phyloP scores from a whole-genome alignment of 2,113 vertebrate genomes.

The Gallinago paraguaiae region DNA sequence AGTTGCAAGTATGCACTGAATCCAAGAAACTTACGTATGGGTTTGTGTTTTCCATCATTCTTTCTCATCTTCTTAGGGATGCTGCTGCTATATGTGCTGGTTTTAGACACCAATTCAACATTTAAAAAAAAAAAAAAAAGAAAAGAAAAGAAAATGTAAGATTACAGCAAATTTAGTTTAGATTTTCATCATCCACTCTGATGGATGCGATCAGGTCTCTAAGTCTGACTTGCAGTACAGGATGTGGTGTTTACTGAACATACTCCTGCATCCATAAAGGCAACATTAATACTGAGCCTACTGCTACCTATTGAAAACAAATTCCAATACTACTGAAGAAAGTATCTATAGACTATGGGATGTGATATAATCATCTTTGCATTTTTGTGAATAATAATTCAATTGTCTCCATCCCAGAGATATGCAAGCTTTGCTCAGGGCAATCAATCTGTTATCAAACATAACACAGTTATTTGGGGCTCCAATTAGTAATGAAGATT shows the following conservation, averaged over 20 bases:
- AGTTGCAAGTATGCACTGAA: not conserved
- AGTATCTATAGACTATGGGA: not conserved
- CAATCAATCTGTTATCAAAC: slow-evolving; percentile 6
- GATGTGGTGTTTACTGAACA: not conserved
- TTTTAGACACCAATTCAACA: not conserved
- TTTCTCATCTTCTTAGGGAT: not conserved
- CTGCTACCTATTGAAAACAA: not conserved
- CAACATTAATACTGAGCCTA: not conserved
- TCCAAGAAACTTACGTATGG: not conserved
- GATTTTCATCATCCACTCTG: not conserved
- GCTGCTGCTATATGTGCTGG: not conserved
- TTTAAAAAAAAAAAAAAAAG: not conserved
- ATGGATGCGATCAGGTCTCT: not conserved
- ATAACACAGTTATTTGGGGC: not conserved
- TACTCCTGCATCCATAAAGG: not conserved
- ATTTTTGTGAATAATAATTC: not conserved
- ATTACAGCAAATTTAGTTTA: not conserved
- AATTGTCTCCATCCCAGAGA: not conserved
- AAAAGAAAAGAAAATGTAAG: not conserved
- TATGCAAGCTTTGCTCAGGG: not conserved
- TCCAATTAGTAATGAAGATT: slow-evolving; percentile 5
- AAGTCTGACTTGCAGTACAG: not conserved
- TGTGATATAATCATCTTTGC: not conserved
- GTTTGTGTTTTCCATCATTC: not conserved
- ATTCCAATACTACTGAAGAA: not conserved